Conservation (phyloP, 2,113 vertebrate species). For the Guaruba guarouba region DNA sequence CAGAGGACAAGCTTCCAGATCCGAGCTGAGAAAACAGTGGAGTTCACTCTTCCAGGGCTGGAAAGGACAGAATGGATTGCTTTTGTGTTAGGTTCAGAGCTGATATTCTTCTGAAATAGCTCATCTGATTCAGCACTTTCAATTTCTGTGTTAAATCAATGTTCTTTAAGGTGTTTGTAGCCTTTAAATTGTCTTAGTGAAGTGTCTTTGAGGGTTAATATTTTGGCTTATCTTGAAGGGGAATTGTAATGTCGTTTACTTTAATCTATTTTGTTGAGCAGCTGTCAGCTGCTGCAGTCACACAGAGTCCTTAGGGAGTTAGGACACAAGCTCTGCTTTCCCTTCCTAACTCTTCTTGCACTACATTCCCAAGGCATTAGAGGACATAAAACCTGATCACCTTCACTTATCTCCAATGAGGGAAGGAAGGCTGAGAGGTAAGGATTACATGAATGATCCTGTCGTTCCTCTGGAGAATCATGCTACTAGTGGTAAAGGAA, state of each 20-base stretch:
- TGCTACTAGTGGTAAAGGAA: neutral
- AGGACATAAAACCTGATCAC: neutral
- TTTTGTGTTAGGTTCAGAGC: neutral
- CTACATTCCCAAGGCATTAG: neutral
- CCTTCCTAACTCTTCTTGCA: neutral
- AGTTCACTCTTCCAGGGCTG: neutral
- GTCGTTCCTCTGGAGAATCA: neutral
- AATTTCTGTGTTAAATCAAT: neutral
- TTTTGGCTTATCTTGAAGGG: neutral
- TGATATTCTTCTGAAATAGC: neutral
- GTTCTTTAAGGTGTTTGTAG: neutral
- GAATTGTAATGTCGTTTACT: slow-evolving; percentile 1
- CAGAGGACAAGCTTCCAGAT: neutral
- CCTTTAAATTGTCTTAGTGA: neutral
- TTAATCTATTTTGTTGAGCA: slow-evolving; percentile 22
- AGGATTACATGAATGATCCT: neutral
- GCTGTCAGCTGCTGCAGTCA: neutral
- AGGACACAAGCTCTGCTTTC: neutral
- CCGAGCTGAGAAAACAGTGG: neutral
- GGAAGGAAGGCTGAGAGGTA: neutral
- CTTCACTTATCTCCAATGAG: neutral
- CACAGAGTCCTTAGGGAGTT: neutral
- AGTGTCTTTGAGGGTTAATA: neutral
- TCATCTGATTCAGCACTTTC: neutral
- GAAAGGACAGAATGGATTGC: neutral